Evolutionary conservation across 2,797 vertebrate genomes (phyloP), one percentile per base, ranked within the genome.

Genomic region (Emys orbicularis): DNA sequence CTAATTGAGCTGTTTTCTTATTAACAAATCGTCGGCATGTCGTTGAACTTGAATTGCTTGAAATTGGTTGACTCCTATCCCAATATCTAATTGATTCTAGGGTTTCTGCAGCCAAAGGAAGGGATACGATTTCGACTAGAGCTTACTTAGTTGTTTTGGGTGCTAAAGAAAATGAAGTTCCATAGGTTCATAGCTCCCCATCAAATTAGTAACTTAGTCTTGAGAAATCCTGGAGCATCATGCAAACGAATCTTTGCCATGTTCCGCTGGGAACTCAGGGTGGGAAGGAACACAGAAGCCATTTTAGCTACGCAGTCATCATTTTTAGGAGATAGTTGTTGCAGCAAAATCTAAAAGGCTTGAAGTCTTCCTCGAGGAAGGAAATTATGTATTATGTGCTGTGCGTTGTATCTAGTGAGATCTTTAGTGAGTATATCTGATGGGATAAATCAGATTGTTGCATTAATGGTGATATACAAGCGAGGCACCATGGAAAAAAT

Each of bases 11-110:
- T 84, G 89, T 52, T 96, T 94, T 92, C 68, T 21, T 92, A 21
- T 83, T 84, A 92, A 72, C 89, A 94, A 83, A 95, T 93, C 87
- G 96, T 97, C 96, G 92, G 95, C 96, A 96, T 98, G 98, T 98
- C 98, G 98, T 98, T 98, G 98, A 98, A 98, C 98, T 98, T 98
- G 98, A 98, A 98, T 98, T 96, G 96, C 96, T 97, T 96, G 94
- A 76, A 95, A 88, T 68, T 52, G 37, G 80, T 84, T 89, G 93
- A 37, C 96, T 96, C 90, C 97, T 94, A 92, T 87, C 59, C 86
- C 96, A 96, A 96, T 96, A 94, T 95, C 87, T 90, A 94, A 90
- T 81, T 59, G 95, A 92, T 86, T 83, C 21, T 93, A 6, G 76
- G 16, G 34, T 94, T 74, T 79, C 79, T 81, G 86, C 84, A 94